Percentiles rank a stretch among this genome's conserved stretches.
Evolutionary conservation across 1,140 invertebrate species (phyloP).

Genomic region (Leptestheria dahalacensis): DNA sequence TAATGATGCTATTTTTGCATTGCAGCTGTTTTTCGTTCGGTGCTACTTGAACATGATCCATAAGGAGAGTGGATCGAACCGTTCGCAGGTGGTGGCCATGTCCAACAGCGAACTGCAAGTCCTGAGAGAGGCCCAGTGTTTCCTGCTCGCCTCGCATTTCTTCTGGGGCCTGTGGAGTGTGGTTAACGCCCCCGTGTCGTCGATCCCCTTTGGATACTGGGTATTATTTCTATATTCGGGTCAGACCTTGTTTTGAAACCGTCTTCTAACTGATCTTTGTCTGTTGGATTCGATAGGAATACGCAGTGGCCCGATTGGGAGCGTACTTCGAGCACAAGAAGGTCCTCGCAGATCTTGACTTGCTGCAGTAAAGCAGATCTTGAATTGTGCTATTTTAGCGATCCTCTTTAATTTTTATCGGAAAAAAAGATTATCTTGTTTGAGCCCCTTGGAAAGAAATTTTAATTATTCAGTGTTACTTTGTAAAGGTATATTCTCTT

Average conservation of each 20-base stretch:
- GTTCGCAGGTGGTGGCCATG: constrained; percentile 9
- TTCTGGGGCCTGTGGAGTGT: constrained; percentile 86
- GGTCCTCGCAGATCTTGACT: not conserved
- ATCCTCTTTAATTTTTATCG: too few relatives aligned
- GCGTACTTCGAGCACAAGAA: constrained; percentile 27
- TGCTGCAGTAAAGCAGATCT: not conserved
- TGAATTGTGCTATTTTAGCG: too few relatives aligned
- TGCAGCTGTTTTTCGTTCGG: constrained; percentile 27
- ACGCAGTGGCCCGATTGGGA: constrained; percentile 27
- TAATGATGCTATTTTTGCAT: constrained; percentile 16
- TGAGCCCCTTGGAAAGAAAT: too few relatives aligned
- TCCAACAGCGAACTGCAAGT: constrained; percentile 30
- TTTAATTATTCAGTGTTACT: too few relatives aligned
- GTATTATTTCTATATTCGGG: constrained; percentile 8
- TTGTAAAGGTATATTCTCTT: too few relatives aligned
- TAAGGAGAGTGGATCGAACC: constrained; percentile 19
- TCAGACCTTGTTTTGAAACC: constrained; percentile 7
- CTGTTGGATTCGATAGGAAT: constrained; percentile 29
- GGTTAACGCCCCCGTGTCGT: constrained; percentile 67
- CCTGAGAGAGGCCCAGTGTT: constrained; percentile 60
- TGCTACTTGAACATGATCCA: constrained; percentile 22
- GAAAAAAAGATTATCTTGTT: too few relatives aligned
- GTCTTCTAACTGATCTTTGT: constrained; percentile 11
- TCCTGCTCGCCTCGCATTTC: constrained; percentile 74
- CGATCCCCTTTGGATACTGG: constrained; percentile 83